phyloP scores from a whole-genome alignment of 2,888 invertebrate genomes.

The Callosobruchus maculatus region DNA sequence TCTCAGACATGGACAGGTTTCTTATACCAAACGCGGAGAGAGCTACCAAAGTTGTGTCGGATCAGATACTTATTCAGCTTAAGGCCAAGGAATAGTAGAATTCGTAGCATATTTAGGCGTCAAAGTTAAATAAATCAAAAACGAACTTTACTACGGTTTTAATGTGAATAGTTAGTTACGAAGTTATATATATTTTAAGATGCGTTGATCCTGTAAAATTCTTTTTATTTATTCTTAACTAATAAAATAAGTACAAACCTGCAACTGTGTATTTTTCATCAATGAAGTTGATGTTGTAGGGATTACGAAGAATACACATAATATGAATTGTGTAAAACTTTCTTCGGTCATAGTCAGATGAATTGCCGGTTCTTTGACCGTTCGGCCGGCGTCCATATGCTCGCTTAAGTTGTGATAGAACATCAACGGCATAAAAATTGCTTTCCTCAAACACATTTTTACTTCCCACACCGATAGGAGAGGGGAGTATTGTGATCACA shows the following conservation, averaged over 20 bases:
- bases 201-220: slow-evolving; percentile 12
- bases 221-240: slow-evolving; percentile 7
- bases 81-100: slow-evolving; percentile 42
- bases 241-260: neutral
- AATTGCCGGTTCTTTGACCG: too few relatives aligned
- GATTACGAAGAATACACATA: too few relatives aligned
- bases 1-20: slow-evolving; percentile 89
- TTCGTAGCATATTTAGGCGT: slow-evolving; percentile 1
- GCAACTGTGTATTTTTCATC: neutral
- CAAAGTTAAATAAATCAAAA: neutral
- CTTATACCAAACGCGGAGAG: slow-evolving; percentile 87
- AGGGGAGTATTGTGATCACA: too few relatives aligned
- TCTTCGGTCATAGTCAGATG: too few relatives aligned
- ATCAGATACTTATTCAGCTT: slow-evolving; percentile 73
- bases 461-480: too few relatives aligned
- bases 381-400: too few relatives aligned
- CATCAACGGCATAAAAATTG: too few relatives aligned
- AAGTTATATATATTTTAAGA: slow-evolving; percentile 17
- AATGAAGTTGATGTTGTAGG: neutral
- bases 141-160: neutral
- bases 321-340: too few relatives aligned
- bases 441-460: too few relatives aligned
- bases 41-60: slow-evolving; percentile 85
- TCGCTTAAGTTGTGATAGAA: too few relatives aligned
- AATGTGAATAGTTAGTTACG: slow-evolving; percentile 13